Conservation (phyloP, 1,140 invertebrate genomes). For the Potamilus streckersoni region DNA sequence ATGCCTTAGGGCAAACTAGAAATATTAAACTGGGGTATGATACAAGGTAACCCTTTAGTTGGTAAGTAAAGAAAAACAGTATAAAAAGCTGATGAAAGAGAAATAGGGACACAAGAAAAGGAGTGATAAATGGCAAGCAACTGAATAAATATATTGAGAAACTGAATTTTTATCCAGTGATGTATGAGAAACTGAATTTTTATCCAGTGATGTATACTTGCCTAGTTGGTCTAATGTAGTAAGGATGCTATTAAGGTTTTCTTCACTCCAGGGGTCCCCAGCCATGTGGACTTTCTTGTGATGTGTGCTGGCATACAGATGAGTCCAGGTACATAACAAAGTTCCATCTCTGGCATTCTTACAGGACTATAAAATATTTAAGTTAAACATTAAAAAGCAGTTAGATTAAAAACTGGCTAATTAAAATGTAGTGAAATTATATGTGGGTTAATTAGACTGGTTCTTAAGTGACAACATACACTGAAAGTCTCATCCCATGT, state of each 20-base stretch:
- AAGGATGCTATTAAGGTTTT: slow-evolving; percentile 45
- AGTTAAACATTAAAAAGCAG: background rate
- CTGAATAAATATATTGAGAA: no score
- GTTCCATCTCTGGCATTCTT: slow-evolving; percentile 34
- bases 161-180: background rate
- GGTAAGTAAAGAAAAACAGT: no score
- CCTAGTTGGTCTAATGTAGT: slow-evolving; percentile 54
- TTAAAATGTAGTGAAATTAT: background rate
- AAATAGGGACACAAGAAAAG: no score
- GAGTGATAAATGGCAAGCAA: no score
- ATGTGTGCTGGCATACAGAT: slow-evolving; percentile 59
- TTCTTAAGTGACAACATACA: no score
- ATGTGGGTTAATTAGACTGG: no score
- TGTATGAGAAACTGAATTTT: background rate
- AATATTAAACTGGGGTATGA: background rate
- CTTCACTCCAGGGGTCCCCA: slow-evolving; percentile 36
- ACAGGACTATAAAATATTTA: slow-evolving; percentile 39
- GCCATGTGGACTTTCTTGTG: slow-evolving; percentile 42
- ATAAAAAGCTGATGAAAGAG: no score
- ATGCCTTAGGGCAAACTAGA: background rate
- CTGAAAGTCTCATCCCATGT: no score
- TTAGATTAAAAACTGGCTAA: background rate
- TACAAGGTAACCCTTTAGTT: background rate
- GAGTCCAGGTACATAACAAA: slow-evolving; percentile 52
- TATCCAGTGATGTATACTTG: slow-evolving; percentile 25